Percentiles rank a stretch among this genome's conserved stretches.
Conservation (phyloP, 2,797 vertebrate species). For the Vespertilio murinus region DNA sequence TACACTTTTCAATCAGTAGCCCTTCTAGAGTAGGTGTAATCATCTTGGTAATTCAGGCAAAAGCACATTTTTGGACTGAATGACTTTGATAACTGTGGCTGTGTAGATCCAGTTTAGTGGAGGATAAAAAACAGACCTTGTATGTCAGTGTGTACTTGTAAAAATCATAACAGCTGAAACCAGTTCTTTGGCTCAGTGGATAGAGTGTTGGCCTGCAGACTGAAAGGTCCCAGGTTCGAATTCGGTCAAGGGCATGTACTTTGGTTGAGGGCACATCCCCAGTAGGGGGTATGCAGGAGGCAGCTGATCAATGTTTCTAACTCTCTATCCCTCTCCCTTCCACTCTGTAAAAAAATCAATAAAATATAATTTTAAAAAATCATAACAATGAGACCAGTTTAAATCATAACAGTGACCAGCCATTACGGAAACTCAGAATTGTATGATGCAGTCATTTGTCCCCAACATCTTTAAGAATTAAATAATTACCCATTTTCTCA, state of each 20-base stretch:
- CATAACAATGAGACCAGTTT: neutral
- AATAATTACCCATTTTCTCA: neutral
- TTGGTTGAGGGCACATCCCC: too few relatives aligned
- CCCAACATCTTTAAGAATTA: constrained; percentile 3
- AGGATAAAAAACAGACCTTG: constrained; percentile 27
- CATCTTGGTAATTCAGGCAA: constrained; percentile 54
- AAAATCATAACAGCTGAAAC: constrained; percentile 22
- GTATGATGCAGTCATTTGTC: neutral
- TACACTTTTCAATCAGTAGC: constrained; percentile 30
- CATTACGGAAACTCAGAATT: neutral
- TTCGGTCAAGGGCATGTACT: too few relatives aligned
- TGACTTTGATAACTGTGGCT: constrained; percentile 42
- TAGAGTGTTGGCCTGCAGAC: too few relatives aligned
- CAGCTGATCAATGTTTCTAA: too few relatives aligned
- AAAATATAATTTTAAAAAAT: neutral
- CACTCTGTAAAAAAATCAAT: too few relatives aligned
- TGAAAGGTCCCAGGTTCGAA: too few relatives aligned
- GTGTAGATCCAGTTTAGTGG: neutral
- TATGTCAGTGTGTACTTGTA: constrained; percentile 27
- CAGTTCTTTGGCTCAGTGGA: too few relatives aligned
- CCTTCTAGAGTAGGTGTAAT: constrained; percentile 19
- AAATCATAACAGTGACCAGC: neutral
- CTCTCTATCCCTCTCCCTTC: too few relatives aligned
- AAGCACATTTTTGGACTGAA: constrained; percentile 46
- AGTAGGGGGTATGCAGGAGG: too few relatives aligned